Conservation (phyloP, 2,888 invertebrate species). For the Andrena bicolor region DNA sequence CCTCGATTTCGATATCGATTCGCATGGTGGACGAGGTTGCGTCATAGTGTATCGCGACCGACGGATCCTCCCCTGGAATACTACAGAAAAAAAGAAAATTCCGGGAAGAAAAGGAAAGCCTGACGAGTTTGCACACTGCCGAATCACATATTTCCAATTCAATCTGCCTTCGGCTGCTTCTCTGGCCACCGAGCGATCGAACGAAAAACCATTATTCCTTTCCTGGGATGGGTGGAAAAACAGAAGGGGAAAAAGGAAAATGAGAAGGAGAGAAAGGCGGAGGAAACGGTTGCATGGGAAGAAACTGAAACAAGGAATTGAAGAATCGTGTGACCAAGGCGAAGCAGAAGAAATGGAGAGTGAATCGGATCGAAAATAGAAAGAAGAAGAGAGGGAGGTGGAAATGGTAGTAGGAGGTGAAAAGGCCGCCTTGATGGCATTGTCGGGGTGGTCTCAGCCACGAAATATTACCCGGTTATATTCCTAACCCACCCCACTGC, state of each 20-base stretch:
- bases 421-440: conserved; percentile 74
- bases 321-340: conserved; percentile 35
- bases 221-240: conserved; percentile 55
- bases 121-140: conserved; percentile 80
- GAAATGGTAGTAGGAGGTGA: conserved; percentile 9
- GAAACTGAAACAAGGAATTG: conserved; percentile 6
- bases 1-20: conserved; percentile 1
- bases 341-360: conserved; percentile 54
- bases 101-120: conserved; percentile 59
- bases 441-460: conserved; percentile 75
- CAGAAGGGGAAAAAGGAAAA: conserved; percentile 12
- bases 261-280: conserved; percentile 13
- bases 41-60: conserved; percentile 28
- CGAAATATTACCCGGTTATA: conserved; percentile 80
- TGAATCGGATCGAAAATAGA: conserved; percentile 59
- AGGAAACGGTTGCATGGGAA: conserved; percentile 11
- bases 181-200: conserved; percentile 71
- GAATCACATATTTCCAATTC: conserved; percentile 82
- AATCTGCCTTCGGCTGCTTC: conserved; percentile 71
- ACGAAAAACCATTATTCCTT: conserved; percentile 81
- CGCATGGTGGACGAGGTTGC: not conserved
- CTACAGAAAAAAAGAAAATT: conserved; percentile 14
- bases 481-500: conserved; percentile 65
- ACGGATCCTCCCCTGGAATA: conserved; percentile 38
- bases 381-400: conserved; percentile 13